These are phyloP conservation scores for Peromyscus polionotus DNA, from an alignment of 2,113 vertebrate species.

Conservation along the genomic window DNA sequence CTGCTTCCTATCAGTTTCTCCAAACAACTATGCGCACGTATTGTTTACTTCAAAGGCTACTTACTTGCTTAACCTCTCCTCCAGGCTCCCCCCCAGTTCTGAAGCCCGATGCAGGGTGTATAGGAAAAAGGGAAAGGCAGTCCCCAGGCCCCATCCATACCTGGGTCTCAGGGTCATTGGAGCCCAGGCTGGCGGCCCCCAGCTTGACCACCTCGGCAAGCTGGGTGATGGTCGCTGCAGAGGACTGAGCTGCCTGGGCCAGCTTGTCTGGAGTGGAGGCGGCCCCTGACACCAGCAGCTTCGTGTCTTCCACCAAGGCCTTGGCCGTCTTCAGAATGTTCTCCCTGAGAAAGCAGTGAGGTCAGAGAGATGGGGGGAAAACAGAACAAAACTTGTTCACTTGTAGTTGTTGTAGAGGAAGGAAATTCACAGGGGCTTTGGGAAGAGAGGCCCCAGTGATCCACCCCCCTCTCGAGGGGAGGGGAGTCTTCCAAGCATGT, in stretches of 20 bases:
- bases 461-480: too few relatives aligned
- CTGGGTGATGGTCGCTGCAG: conserved; percentile 97
- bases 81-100: background rate
- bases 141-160: conserved; percentile 79
- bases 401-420: background rate
- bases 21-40: rapidly evolving
- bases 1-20: background rate
- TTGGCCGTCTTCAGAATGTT: conserved; percentile 99
- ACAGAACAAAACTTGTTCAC: background rate
- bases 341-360: conserved; percentile 88
- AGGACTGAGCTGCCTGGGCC: conserved; percentile 97
- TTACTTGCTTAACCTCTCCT: background rate
- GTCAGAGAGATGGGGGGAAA: background rate
- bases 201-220: conserved; percentile 98
- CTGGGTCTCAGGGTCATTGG: conserved; percentile 98
- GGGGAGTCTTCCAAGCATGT: background rate
- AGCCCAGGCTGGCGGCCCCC: conserved; percentile 97
- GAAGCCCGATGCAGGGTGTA: background rate
- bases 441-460: background rate
- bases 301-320: conserved; percentile 98
- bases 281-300: conserved; percentile 96
- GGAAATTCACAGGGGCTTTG: background rate
- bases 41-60: background rate
- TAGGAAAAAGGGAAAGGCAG: rapidly evolving
- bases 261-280: conserved; percentile 98